phyloP scores from a whole-genome alignment of 2,113 vertebrate genomes.

The Salminus brasiliensis region DNA sequence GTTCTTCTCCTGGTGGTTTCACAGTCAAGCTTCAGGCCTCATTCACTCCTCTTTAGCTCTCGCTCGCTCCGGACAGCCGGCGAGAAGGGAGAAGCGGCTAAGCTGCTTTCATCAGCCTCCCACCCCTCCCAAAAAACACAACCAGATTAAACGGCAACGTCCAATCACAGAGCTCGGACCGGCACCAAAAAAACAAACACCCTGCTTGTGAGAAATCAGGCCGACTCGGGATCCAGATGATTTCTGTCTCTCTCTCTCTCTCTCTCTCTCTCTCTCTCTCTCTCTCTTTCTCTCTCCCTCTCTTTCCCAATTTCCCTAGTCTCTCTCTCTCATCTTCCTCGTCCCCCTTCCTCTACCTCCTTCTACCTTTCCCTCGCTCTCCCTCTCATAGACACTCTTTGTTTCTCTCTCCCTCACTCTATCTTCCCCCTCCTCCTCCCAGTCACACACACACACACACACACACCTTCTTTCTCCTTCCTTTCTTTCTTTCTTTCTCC shows the following conservation, averaged over 20 bases:
- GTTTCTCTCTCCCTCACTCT: not conserved
- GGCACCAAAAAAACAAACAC: not conserved
- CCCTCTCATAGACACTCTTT: not conserved
- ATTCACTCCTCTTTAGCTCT: not conserved
- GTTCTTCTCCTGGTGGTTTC: not conserved
- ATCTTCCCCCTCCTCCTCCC: not conserved
- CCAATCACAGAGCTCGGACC: conserved; percentile 9
- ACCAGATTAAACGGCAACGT: not conserved
- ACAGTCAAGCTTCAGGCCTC: not conserved
- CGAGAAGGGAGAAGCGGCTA: conserved; percentile 9
- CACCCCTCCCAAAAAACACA: not conserved
- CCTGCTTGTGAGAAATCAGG: not conserved
- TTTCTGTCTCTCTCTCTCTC: not conserved
- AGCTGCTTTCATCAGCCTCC: conserved; percentile 30
- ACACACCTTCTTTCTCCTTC: too few species aligned
- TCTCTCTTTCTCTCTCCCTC: not conserved
- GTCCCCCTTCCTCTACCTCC: not conserved
- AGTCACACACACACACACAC: too few species aligned
- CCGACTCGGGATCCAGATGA: not conserved
- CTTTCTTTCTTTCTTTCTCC: not conserved
- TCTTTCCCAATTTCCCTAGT: not conserved
- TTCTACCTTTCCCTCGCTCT: too few species aligned
- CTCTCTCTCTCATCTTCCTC: not conserved
- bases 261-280: not conserved
- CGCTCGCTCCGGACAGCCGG: not conserved